Evolutionary conservation across 2,797 vertebrate genomes (phyloP), one percentile per base, ranked within the genome.

Genomic region (Dallia pectoralis): DNA sequence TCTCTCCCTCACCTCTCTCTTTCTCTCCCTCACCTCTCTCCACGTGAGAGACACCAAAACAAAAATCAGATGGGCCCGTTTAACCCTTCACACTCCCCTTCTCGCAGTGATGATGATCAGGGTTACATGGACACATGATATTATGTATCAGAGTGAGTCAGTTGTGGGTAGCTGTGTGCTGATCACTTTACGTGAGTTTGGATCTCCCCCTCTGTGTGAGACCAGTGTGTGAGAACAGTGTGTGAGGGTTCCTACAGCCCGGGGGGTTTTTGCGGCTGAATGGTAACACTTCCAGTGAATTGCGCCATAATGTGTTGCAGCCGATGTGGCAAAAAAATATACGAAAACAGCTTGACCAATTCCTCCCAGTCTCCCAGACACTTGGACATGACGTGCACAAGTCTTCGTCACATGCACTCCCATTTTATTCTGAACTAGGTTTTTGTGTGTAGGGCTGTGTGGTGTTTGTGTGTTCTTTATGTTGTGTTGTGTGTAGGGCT

Each of bases 301-400:
- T 84, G 73, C 78, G 18, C 74, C 77, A 80, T 89, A 84, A 89
- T 89, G 80, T 87, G 72, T 88, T 85, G 74, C 83, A 86, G 86
- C 78, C 70, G 63, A 78, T 85, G 82, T 84, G 81, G 79, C 75
- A 74, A 62, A 77, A 81, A 36, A 36, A 36, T 3, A 36, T n/a
- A 18, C 25, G 77, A 81, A 78, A 69, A 77, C 82, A 81, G 70
- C 67, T 77, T 75, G 76, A 75, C 79, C 86, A 75, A 80, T 77
- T 78, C 69, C 69, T 67, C 71, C 48, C 15, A 80, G 74, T 82
- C 79, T 79, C 78, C 7, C 66, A 79, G 80, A 83, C 81, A 77
- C 48, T 72, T 40, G 44, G n/a, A 40, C 72, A 25, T 62, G 33
- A 36, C 33, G 33, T 36, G 33, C 3, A 36, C 33, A 36, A 36